A percentile compares a stretch with the other conserved stretches of the same genome.
Evolutionary conservation across 1,140 invertebrate genomes (phyloP).

Genomic region (Leptinotarsa texana): DNA sequence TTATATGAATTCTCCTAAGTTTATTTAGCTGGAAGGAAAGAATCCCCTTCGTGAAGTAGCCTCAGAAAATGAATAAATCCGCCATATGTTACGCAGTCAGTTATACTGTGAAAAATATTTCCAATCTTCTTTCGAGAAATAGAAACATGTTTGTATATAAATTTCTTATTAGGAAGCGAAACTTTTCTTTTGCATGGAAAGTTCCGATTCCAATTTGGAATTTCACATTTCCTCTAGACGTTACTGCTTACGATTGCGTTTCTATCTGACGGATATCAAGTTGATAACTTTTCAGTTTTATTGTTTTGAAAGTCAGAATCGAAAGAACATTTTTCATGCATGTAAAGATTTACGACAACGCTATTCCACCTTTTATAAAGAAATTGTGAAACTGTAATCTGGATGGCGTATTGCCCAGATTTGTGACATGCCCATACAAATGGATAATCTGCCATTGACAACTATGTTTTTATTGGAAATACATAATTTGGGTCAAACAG

Average conservation of each 20-base stretch:
- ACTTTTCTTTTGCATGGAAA: neutral
- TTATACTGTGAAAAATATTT: constrained; percentile 20
- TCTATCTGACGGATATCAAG: neutral
- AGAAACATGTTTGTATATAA: constrained; percentile 20
- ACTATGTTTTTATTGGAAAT: too few species aligned
- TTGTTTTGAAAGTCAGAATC: neutral
- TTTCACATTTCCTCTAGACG: neutral
- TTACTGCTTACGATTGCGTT: neutral
- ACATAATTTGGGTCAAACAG: too few species aligned
- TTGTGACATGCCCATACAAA: too few species aligned
- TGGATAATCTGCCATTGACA: too few species aligned
- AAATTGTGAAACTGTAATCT: too few species aligned
- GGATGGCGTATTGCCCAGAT: too few species aligned
- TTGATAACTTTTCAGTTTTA: neutral
- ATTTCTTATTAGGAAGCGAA: constrained; percentile 21
- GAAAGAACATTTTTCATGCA: neutral
- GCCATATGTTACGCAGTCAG: constrained; percentile 20
- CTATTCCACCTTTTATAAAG: too few species aligned
- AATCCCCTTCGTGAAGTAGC: neutral
- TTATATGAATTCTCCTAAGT: neutral
- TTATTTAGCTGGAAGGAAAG: neutral
- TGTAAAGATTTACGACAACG: neutral
- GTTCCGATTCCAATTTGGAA: constrained; percentile 14
- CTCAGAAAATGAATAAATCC: constrained; percentile 19
- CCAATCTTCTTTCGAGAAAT: constrained; percentile 9